Percentiles rank a stretch among this genome's conserved stretches.
Conservation (phyloP, 1,140 invertebrate species). For the Orussus abietinus region DNA sequence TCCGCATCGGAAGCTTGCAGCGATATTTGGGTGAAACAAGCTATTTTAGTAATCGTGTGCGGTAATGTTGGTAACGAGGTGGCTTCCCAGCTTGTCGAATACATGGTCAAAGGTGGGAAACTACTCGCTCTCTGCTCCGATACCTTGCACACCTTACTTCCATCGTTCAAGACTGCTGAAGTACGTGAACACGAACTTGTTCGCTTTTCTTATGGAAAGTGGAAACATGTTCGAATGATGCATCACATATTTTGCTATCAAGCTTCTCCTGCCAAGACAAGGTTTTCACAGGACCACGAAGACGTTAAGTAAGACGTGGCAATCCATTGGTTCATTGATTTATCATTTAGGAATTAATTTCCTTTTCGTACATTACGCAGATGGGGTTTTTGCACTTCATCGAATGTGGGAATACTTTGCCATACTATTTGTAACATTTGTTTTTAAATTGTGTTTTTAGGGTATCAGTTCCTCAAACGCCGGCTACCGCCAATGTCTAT, state of each 20-base stretch:
- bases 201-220: slow-evolving; percentile 75
- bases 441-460: slow-evolving; percentile 24
- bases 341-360: not conserved
- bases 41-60: slow-evolving; percentile 72
- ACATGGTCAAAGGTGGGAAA: slow-evolving; percentile 69
- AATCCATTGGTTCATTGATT: slow-evolving; percentile 50
- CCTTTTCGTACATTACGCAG: not conserved
- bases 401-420: not conserved
- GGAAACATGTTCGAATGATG: slow-evolving; percentile 78
- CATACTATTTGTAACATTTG: not conserved
- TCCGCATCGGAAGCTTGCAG: slow-evolving; percentile 58
- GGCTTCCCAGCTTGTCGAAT: slow-evolving; percentile 66
- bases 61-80: slow-evolving; percentile 66
- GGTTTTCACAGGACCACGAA: slow-evolving; percentile 70
- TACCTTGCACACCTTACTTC: slow-evolving; percentile 69
- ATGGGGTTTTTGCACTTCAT: not conserved
- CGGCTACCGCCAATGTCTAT: slow-evolving; percentile 55
- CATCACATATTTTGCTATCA: slow-evolving; percentile 86
- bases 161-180: slow-evolving; percentile 77
- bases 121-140: slow-evolving; percentile 82
- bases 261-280: slow-evolving; percentile 72
- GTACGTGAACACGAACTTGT: slow-evolving; percentile 78
- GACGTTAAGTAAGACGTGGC: slow-evolving; percentile 55
- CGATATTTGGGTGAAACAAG: slow-evolving; percentile 68
- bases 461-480: slow-evolving; percentile 50